phyloP scores from a whole-genome alignment of 2,888 invertebrate species.

The Hydrotaea cyrtoneurina region DNA sequence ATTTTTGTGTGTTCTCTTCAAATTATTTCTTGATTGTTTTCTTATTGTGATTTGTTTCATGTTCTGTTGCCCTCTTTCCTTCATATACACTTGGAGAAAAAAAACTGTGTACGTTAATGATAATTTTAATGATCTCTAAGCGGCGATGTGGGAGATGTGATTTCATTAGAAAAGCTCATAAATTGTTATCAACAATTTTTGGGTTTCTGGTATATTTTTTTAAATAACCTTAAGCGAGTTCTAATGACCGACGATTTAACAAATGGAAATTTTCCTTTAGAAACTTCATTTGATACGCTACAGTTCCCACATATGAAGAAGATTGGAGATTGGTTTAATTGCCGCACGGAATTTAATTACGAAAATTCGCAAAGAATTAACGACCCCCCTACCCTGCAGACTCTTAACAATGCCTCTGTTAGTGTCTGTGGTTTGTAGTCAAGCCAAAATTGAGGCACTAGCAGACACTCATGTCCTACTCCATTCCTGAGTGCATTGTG shows the following conservation, averaged over 20 bases:
- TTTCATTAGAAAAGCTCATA: constrained; percentile 33
- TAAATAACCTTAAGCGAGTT: neutral
- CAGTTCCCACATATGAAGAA: too few species aligned
- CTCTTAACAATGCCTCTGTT: too few species aligned
- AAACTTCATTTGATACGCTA: too few species aligned
- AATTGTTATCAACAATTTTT: constrained; percentile 15
- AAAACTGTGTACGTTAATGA: constrained; percentile 3
- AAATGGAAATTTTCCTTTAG: neutral
- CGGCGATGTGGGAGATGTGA: constrained; percentile 21
- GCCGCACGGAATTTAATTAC: too few species aligned
- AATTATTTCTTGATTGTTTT: constrained; percentile 40
- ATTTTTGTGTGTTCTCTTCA: constrained; percentile 36
- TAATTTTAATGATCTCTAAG: constrained; percentile 35
- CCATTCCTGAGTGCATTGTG: too few species aligned
- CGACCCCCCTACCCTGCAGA: too few species aligned
- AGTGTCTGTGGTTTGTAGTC: too few species aligned
- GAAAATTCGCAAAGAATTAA: too few species aligned
- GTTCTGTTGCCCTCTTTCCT: neutral
- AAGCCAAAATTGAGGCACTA: too few species aligned
- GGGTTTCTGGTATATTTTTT: neutral
- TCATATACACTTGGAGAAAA: constrained; percentile 32
- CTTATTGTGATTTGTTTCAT: constrained; percentile 35
- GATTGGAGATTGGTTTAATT: too few species aligned
- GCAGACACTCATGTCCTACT: too few species aligned
- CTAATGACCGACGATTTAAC: neutral